phyloP scores from a whole-genome alignment of 2,888 invertebrate species.

The Netelia virgata region DNA sequence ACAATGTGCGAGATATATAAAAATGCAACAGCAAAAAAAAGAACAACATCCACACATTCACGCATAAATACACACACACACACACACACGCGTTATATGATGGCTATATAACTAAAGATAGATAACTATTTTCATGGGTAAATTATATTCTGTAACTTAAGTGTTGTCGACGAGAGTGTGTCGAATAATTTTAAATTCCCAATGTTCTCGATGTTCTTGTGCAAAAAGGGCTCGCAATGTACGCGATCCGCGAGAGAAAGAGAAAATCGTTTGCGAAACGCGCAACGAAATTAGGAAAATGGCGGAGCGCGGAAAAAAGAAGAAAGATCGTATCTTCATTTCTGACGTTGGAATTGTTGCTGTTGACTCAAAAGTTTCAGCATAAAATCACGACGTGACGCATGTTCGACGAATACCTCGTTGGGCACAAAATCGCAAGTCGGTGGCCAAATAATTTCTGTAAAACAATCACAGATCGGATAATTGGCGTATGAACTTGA shows the following conservation, averaged over 20 bases:
- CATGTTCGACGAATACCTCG: constrained; percentile 66
- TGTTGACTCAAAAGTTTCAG: constrained; percentile 45
- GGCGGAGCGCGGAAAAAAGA: not conserved
- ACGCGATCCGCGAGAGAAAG: not conserved
- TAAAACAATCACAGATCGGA: constrained; percentile 61
- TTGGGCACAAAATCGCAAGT: constrained; percentile 73
- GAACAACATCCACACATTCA: constrained; percentile 31
- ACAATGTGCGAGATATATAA: constrained; percentile 32
- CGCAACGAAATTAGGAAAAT: not conserved
- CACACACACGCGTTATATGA: constrained; percentile 33
- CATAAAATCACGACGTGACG: constrained; percentile 56
- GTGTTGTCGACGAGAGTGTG: constrained; percentile 64
- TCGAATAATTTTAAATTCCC: constrained; percentile 59
- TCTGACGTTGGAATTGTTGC: constrained; percentile 40
- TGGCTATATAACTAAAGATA: constrained; percentile 61
- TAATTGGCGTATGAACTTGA: not conserved
- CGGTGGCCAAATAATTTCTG: constrained; percentile 78
- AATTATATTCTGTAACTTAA: constrained; percentile 65
- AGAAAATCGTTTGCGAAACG: constrained; percentile 11
- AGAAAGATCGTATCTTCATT: constrained; percentile 3
- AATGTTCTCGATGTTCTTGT: constrained; percentile 51
- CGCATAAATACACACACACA: not conserved
- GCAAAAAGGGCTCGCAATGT: constrained; percentile 15
- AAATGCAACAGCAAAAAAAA: constrained; percentile 41
- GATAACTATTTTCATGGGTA: constrained; percentile 72